A percentile compares a stretch with the other conserved stretches of the same genome.
Conservation (phyloP, 1,140 invertebrate species). For the Olivierus martensii region DNA sequence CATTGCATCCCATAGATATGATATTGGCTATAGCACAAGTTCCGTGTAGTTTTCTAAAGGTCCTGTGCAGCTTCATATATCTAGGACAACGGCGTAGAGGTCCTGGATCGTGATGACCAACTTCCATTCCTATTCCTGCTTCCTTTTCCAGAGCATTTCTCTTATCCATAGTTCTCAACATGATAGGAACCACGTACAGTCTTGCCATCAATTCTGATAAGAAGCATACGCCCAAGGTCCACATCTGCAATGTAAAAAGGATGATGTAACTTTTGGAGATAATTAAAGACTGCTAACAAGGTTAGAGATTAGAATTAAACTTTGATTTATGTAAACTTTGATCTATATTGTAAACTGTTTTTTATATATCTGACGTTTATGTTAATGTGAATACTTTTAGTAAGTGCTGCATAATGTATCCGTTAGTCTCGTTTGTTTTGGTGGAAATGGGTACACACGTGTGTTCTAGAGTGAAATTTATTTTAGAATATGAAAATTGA, state of each 20-base stretch:
- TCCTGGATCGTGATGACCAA: conserved; percentile 48
- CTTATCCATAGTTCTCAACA: conserved; percentile 35
- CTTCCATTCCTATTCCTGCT: conserved; percentile 52
- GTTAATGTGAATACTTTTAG: neutral
- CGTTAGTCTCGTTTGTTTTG: no score
- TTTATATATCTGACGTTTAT: neutral
- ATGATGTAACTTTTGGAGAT: no score
- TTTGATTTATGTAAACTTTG: no score
- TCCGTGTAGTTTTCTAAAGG: conserved; percentile 51
- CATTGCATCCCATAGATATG: conserved; percentile 50
- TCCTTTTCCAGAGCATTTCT: conserved; percentile 43
- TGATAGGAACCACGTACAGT: conserved; percentile 47
- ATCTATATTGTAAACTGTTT: no score
- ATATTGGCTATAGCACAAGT: conserved; percentile 56
- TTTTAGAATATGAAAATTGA: no score
- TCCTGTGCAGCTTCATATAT: conserved; percentile 48
- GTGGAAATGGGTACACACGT: no score
- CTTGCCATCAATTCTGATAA: conserved; percentile 49
- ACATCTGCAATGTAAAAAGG: conserved; percentile 39
- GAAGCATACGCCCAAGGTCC: conserved; percentile 48
- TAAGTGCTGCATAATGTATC: no score
- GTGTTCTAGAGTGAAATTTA: no score
- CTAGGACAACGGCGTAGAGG: conserved; percentile 49
- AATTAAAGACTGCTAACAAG: no score
- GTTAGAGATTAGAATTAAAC: no score